phyloP scores from a whole-genome alignment of 2,113 vertebrate genomes.

The Ranitomeya variabilis region DNA sequence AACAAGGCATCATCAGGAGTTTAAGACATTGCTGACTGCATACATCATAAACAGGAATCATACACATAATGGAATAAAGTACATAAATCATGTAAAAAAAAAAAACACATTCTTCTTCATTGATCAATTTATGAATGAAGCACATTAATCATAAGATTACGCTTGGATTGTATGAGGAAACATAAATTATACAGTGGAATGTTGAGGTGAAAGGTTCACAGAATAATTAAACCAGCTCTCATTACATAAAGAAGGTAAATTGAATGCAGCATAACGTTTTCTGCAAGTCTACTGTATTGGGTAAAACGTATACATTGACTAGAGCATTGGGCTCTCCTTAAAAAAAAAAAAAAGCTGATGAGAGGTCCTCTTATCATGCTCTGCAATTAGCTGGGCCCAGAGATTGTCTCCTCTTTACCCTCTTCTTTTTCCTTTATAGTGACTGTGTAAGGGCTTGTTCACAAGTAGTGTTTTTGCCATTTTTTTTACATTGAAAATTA shows the following conservation, averaged over 20 bases:
- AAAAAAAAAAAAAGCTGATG: background rate
- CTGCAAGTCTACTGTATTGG: background rate
- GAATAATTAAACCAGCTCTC: constrained; percentile 72
- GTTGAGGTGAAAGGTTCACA: constrained; percentile 67
- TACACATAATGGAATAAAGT: constrained; percentile 69
- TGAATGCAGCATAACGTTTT: constrained; percentile 28
- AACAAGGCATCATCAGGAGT: constrained; percentile 66
- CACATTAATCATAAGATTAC: constrained; percentile 78
- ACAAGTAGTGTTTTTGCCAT: too few species aligned
- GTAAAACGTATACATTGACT: background rate
- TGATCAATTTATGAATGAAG: constrained; percentile 83
- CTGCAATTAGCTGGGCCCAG: background rate
- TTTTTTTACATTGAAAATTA: too few species aligned
- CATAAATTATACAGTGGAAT: constrained; percentile 76
- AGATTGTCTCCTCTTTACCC: background rate
- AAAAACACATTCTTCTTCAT: constrained; percentile 74
- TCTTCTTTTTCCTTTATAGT: too few species aligned
- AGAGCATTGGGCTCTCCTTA: background rate
- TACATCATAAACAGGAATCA: constrained; percentile 64
- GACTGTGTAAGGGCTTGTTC: too few species aligned
- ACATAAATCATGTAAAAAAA: constrained; percentile 79
- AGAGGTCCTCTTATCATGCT: background rate
- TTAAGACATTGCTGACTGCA: constrained; percentile 63
- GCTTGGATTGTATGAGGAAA: constrained; percentile 73
- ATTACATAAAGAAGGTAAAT: constrained; percentile 51